Conservation (phyloP, 2,797 vertebrate genomes). For the Galagoides demidoff region DNA sequence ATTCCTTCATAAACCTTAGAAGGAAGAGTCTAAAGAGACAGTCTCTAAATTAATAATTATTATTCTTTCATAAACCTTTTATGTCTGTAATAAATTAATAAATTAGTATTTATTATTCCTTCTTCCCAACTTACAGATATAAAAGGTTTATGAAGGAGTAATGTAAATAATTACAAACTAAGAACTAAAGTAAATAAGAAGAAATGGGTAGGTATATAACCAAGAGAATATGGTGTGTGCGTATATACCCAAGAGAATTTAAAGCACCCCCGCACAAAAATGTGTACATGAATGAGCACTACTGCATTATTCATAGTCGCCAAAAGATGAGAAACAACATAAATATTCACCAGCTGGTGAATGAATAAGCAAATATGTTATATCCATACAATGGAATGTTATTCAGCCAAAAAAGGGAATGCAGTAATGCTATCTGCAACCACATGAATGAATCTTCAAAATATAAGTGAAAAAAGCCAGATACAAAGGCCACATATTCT, state of each 20-base stretch:
- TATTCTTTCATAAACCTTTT: too few species aligned
- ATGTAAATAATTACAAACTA: neutral
- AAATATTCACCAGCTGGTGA: neutral
- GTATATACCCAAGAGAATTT: neutral
- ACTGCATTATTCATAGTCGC: constrained; percentile 2
- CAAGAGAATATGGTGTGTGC: neutral
- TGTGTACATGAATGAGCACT: neutral
- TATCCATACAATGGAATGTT: neutral
- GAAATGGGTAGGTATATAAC: neutral
- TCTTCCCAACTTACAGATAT: neutral
- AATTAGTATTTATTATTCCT: too few species aligned
- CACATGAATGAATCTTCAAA: neutral
- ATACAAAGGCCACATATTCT: neutral
- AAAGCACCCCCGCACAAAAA: neutral
- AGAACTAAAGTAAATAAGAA: neutral
- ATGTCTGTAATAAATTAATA: too few species aligned
- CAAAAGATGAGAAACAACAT: neutral
- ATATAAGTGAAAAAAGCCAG: constrained; percentile 1
- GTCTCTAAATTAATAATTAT: too few species aligned
- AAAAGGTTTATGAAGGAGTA: neutral
- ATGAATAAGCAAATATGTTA: neutral
- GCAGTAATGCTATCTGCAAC: neutral
- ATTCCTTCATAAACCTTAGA: too few species aligned
- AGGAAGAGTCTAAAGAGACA: too few species aligned
- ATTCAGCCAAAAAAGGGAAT: neutral